Base-by-base conservation (phyloP, 2,888 invertebrate species). In the Pseudococcus longispinus region DNA sequence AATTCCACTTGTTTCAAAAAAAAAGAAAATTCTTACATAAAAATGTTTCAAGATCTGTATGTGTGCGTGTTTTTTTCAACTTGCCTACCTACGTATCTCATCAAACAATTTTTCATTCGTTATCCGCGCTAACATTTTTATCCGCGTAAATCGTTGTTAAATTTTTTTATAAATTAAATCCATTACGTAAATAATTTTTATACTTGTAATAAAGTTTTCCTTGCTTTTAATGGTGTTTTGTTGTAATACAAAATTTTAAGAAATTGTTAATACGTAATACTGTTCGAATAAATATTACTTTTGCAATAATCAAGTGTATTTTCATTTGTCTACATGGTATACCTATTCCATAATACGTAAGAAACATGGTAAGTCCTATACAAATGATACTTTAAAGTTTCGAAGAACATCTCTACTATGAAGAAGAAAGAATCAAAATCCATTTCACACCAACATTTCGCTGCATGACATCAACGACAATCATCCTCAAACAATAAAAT, bases 201-300 rank as follows among this genome's bases (percentile, higher is more conserved):
- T 29, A 46, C 29, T 15, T 55, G 46, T 46, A 46, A 82, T 26
- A 20, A 82, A 46, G 18, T 82, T 44, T 82, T 82, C 26, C 13
- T 82, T 82, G 46, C 82, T 44, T 82, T 13, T 32, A 37, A 74
- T 18, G 29, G 29, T 74, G 37, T 74, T 74, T 74, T 74, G 29
- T 74, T 74, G 18, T 37, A 32, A 74, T 74, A 74, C n/a, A 74
- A n/a, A 26, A 74, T 74, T 74, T 32, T 74, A 74, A 74, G 65
- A 37, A 29, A 74, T 74, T 74, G 74, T 74, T 74, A 74, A 74
- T 74, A 74, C 26, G 29, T 74, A 74, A 37, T 74, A 32, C 37
- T 74, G 74, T 74, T 74, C 32, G 74, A 74, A 74, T 74, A 74
- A 74, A 74, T 74, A 74, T 74, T 74, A 23, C 8, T 74, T 74